Evolutionary conservation across 2,113 vertebrate genomes (phyloP).

Genomic region (Otocyon megalotis): DNA sequence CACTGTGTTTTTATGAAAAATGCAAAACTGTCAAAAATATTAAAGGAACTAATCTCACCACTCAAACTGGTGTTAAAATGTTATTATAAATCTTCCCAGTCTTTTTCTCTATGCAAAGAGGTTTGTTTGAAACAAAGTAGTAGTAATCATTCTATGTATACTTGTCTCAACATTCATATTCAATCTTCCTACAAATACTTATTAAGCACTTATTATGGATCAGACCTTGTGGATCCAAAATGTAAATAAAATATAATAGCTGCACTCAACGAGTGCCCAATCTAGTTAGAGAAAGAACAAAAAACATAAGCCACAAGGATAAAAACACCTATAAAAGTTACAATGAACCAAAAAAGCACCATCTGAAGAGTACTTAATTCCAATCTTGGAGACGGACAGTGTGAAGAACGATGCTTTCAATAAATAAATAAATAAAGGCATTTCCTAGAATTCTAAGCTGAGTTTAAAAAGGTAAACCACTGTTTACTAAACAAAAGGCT

Average conservation of each 20-base stretch:
- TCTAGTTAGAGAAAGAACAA: neutral
- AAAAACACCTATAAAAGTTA: neutral
- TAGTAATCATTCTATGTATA: neutral
- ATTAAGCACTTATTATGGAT: neutral
- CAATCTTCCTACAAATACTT: slow-evolving; percentile 50
- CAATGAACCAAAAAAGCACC: neutral
- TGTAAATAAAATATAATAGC: slow-evolving; percentile 34
- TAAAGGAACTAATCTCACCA: slow-evolving; percentile 54
- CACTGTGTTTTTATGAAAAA: slow-evolving; percentile 43
- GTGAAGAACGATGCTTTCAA: neutral
- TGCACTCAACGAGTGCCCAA: neutral
- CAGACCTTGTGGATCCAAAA: slow-evolving; percentile 34
- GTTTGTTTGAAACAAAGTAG: slow-evolving; percentile 58
- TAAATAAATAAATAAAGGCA: neutral
- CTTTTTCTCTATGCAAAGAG: neutral
- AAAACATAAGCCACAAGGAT: neutral
- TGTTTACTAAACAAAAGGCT: slow-evolving; percentile 35
- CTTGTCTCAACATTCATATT: slow-evolving; percentile 29
- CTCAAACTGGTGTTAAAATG: slow-evolving; percentile 37
- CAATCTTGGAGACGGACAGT: neutral
- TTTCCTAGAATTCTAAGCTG: slow-evolving; percentile 6
- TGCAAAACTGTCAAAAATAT: slow-evolving; percentile 50
- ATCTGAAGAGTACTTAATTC: neutral
- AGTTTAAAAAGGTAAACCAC: slow-evolving; percentile 39
- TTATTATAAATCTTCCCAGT: slow-evolving; percentile 23